A percentile compares a stretch with the other conserved stretches of the same genome.
These are phyloP conservation scores for Holocentrus rufus DNA, from an alignment of 2,797 vertebrate genomes.

Conservation along the genomic window DNA sequence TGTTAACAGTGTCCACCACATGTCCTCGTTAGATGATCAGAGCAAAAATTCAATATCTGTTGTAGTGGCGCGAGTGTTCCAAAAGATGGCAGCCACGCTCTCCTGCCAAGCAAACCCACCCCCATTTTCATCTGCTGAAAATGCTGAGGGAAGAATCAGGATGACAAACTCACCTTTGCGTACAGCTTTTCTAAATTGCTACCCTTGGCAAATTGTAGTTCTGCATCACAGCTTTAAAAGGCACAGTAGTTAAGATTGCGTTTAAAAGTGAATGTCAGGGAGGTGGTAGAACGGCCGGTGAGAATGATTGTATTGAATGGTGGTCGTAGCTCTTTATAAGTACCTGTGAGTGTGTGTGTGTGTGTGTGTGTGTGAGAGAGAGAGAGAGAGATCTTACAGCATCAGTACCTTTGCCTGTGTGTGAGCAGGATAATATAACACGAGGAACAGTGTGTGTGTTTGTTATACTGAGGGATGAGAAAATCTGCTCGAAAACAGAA, in stretches of 20 bases:
- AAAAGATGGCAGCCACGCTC: constrained; percentile 70
- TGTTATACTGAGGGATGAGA: constrained; percentile 33
- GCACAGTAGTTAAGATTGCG: constrained; percentile 48
- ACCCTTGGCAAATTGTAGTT: constrained; percentile 57
- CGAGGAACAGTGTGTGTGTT: constrained; percentile 10
- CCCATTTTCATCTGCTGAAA: neutral
- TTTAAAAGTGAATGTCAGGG: constrained; percentile 61
- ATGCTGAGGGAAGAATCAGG: constrained; percentile 28
- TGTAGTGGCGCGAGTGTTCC: constrained; percentile 44
- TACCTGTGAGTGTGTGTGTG: constrained; percentile 11
- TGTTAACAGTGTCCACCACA: neutral
- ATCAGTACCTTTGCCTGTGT: constrained; percentile 10
- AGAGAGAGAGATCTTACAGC: neutral
- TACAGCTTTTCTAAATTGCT: constrained; percentile 51
- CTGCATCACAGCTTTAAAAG: constrained; percentile 59
- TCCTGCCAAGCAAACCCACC: constrained; percentile 22
- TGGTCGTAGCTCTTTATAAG: constrained; percentile 3
- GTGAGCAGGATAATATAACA: constrained; percentile 2
- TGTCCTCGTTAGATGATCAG: neutral
- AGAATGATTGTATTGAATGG: constrained; percentile 25
- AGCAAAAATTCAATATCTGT: neutral
- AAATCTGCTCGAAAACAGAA: neutral
- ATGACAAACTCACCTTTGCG: constrained; percentile 59
- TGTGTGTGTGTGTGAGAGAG: neutral
- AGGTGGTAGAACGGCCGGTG: constrained; percentile 24